These are phyloP conservation scores for Cheilosia vulpina DNA, from an alignment of 2,888 invertebrate species.

Conservation along the genomic window DNA sequence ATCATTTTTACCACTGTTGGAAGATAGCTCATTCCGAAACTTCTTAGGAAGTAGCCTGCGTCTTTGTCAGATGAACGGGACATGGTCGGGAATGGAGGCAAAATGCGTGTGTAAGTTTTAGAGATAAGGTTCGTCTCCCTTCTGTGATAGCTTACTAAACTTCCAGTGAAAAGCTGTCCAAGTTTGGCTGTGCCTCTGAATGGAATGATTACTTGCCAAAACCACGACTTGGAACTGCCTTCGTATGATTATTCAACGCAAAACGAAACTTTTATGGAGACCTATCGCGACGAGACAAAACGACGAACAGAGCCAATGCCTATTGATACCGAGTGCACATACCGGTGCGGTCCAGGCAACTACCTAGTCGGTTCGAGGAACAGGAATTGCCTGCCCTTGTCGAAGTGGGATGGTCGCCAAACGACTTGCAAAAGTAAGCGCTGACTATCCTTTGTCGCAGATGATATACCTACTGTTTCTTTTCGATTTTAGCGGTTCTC, in stretches of 20 bases:
- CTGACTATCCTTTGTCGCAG: background rate
- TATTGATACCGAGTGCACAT: constrained; percentile 87
- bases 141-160: constrained; percentile 35
- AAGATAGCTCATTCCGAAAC: background rate
- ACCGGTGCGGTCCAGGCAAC: constrained; percentile 87
- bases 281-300: constrained; percentile 74
- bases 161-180: constrained; percentile 87
- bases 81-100: constrained; percentile 88
- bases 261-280: constrained; percentile 77
- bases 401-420: constrained; percentile 88
- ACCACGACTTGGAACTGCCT: constrained; percentile 80
- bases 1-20: background rate
- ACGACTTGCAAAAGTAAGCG: constrained; percentile 87
- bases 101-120: constrained; percentile 86
- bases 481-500: constrained; percentile 80
- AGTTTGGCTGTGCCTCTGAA: constrained; percentile 85
- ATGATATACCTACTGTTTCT: background rate
- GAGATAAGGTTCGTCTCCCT: background rate
- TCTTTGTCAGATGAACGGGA: constrained; percentile 87
- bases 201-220: constrained; percentile 85
- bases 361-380: constrained; percentile 87
- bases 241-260: constrained; percentile 77
- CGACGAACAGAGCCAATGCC: constrained; percentile 81
- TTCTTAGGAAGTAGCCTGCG: constrained; percentile 84
- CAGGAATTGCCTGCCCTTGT: constrained; percentile 87